These are phyloP conservation scores for Geotrupes spiniger DNA, from an alignment of 2,888 invertebrate genomes.

Conservation along the genomic window DNA sequence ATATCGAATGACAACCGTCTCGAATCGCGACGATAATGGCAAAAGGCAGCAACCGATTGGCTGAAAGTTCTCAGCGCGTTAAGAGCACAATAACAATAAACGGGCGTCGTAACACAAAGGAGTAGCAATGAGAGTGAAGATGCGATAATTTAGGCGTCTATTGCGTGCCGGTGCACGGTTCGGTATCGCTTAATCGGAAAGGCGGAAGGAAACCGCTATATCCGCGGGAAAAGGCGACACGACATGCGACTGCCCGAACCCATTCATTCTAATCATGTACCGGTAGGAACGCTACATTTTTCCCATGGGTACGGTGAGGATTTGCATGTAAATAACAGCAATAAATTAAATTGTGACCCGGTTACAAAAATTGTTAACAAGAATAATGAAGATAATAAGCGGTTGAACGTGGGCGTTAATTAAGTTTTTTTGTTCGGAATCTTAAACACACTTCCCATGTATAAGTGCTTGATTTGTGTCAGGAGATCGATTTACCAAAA, in stretches of 20 bases:
- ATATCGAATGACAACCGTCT: too few relatives aligned
- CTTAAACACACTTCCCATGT: too few relatives aligned
- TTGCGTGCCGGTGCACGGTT: background rate
- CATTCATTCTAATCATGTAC: background rate
- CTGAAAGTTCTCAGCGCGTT: background rate
- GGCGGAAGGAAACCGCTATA: conserved; percentile 22
- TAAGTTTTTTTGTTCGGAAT: too few relatives aligned
- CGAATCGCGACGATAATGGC: too few relatives aligned
- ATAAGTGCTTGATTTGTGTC: too few relatives aligned
- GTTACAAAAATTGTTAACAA: conserved; percentile 2
- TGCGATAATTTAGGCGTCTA: background rate
- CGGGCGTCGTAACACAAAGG: background rate
- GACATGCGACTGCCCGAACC: background rate
- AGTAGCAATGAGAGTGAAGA: background rate
- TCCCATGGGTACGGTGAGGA: background rate
- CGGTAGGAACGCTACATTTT: background rate
- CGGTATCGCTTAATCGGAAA: conserved; percentile 15
- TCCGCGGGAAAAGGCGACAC: conserved; percentile 16
- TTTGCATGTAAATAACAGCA: background rate
- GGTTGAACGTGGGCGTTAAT: too few relatives aligned
- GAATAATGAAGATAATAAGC: too few relatives aligned
- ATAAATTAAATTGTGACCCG: background rate
- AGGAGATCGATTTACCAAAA: too few relatives aligned
- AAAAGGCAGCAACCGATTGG: too few relatives aligned
- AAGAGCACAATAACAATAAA: background rate